Percentiles rank a stretch among this genome's conserved stretches.
These are phyloP conservation scores for Vanessa tameamea DNA, from an alignment of 1,140 invertebrate genomes.

Conservation along the genomic window DNA sequence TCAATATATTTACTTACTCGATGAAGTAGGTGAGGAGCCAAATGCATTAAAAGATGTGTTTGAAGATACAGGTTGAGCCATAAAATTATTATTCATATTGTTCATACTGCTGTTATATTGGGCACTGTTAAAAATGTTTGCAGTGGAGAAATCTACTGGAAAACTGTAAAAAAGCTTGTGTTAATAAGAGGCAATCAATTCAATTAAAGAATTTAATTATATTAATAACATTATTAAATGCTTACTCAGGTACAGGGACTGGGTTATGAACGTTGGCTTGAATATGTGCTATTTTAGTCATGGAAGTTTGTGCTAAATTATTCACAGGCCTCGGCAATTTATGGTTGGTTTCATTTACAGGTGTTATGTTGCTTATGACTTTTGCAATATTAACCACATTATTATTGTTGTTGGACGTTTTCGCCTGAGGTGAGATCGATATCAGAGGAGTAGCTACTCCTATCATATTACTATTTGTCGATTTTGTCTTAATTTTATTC, in stretches of 20 bases:
- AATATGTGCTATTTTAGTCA: constrained; percentile 45
- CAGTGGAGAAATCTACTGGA: constrained; percentile 78
- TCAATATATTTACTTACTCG: constrained; percentile 57
- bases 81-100: constrained; percentile 64
- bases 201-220: background rate
- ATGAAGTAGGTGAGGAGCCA: constrained; percentile 46
- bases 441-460: constrained; percentile 59
- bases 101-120: constrained; percentile 72
- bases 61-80: constrained; percentile 45
- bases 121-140: constrained; percentile 79
- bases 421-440: constrained; percentile 64
- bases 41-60: constrained; percentile 60
- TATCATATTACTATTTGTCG: constrained; percentile 42
- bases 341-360: constrained; percentile 54
- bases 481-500: constrained; percentile 63
- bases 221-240: constrained; percentile 21
- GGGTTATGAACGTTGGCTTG: constrained; percentile 40
- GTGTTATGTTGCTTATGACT: constrained; percentile 54
- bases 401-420: constrained; percentile 57
- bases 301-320: constrained; percentile 49
- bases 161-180: constrained; percentile 67
- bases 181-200: constrained; percentile 13
- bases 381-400: constrained; percentile 57
- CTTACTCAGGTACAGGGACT: constrained; percentile 71
- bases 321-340: constrained; percentile 64